Evolutionary conservation across 2,888 invertebrate genomes (phyloP).

Genomic region (Laothoe populi): DNA sequence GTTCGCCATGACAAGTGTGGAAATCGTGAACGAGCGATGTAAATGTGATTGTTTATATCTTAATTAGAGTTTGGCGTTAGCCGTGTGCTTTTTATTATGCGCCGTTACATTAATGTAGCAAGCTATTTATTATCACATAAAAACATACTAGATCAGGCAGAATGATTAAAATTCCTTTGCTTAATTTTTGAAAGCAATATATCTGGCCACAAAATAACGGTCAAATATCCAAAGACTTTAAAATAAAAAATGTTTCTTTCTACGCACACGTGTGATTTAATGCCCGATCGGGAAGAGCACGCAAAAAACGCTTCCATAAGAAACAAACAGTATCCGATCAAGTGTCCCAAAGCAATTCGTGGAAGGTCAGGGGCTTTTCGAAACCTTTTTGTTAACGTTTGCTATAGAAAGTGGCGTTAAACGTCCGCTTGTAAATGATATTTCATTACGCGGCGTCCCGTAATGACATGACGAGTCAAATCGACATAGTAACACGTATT

Average conservation of each 20-base stretch:
- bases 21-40: slow-evolving; percentile 17
- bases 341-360: slow-evolving; percentile 33
- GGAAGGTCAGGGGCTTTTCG: slow-evolving; percentile 35
- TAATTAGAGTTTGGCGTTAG: slow-evolving; percentile 15
- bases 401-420: slow-evolving; percentile 55
- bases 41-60: slow-evolving; percentile 21
- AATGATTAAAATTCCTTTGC: not conserved
- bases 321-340: slow-evolving; percentile 31
- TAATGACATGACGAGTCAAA: slow-evolving; percentile 48
- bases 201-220: slow-evolving; percentile 11
- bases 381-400: slow-evolving; percentile 29
- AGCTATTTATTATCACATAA: not conserved
- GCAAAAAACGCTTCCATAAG: slow-evolving; percentile 17
- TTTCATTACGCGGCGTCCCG: slow-evolving; percentile 65
- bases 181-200: slow-evolving; percentile 1
- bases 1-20: slow-evolving; percentile 21
- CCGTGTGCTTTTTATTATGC: not conserved
- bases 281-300: slow-evolving; percentile 41
- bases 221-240: slow-evolving; percentile 6
- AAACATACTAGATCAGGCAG: not conserved
- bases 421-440: slow-evolving; percentile 57
- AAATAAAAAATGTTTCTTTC: slow-evolving; percentile 13
- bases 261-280: slow-evolving; percentile 46
- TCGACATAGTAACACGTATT: slow-evolving; percentile 28
- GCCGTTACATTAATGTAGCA: not conserved